Base-by-base conservation (phyloP, 2,797 vertebrate species). In the Gila robusta region DNA sequence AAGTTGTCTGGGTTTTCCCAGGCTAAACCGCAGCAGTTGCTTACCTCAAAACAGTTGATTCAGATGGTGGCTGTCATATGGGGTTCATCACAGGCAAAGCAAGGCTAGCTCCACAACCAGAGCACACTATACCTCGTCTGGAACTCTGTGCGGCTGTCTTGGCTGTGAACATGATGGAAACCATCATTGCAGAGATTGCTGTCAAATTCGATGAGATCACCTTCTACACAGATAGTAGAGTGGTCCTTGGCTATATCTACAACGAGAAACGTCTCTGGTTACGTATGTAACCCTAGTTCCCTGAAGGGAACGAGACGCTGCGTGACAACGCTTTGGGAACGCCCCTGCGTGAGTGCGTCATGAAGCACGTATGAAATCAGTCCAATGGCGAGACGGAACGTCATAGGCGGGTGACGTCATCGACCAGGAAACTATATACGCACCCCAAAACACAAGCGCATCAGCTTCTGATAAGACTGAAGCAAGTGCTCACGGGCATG, bases 101-200 rank as follows among this genome's bases (percentile, higher is more conserved):
- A 26, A 77, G 47, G 56, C 19, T 71, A n/a, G 59, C 80, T 1
- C 80, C 80, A 32, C 47, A 44, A 8, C 85, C 85, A 77, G 79
- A 78, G 32, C 80, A 41, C 62, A 77, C 80, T 28, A 87, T 83
- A 69, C 80, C 79, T 28, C 62, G 49, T 11, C 32, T 81, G 41
- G 70, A 86, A 59, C 56, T 86, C 4, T 81, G 85, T 19, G 69
- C 37, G 5, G 78, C 87, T n/a, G 73, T 79, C 41, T 52, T 87
- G 23, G 72, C 86, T 23, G 47, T 77, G 41, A 54, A 83, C 23
- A 49, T 87, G 41, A 64, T 76, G 26, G 73, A 83, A 26, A 17
- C 67, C 17, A 79, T 87, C 26, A 77, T 11, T n/a, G 44, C 37
- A 10, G 81, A 83, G 70, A 67, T 83, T 35, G 59, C 82, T 44